Percentiles rank a stretch among this genome's conserved stretches.
Conservation (phyloP, 1,140 invertebrate species). For the Pollicipes pollicipes region DNA sequence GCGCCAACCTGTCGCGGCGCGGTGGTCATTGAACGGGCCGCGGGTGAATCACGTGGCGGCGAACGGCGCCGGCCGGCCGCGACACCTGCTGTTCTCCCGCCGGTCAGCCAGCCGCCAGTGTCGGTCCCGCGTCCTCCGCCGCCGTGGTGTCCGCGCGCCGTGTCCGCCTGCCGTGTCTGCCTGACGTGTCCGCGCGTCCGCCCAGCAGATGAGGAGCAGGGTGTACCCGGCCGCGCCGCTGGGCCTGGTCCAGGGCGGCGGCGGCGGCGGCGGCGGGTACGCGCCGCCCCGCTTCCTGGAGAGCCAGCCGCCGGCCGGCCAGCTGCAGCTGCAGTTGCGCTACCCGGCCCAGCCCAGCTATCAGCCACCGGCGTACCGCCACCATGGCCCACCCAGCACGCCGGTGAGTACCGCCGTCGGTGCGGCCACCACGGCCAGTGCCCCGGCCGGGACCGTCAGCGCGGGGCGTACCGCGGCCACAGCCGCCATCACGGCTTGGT, state of each 20-base stretch:
- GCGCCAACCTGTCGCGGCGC: not conserved
- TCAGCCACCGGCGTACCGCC: not conserved
- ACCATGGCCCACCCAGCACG: not conserved
- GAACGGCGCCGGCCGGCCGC: too few species aligned
- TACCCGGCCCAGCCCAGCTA: not conserved
- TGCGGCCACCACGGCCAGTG: too few species aligned
- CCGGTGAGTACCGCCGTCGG: slow-evolving; percentile 1
- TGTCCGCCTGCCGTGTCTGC: too few species aligned
- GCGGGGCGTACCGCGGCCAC: too few species aligned
- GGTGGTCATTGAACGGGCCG: not conserved
- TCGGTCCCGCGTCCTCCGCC: too few species aligned
- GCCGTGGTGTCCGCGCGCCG: too few species aligned
- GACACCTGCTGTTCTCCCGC: too few species aligned
- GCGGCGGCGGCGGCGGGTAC: not conserved
- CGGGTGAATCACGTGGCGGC: too few species aligned
- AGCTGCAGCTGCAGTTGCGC: not conserved
- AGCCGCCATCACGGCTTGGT: too few species aligned
- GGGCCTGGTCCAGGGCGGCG: not conserved
- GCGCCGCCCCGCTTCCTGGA: not conserved
- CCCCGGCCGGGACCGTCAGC: too few species aligned
- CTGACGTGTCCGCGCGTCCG: not conserved
- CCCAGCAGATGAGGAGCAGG: not conserved
- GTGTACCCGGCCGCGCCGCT: not conserved
- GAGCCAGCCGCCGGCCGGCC: too few species aligned
- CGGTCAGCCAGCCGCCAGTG: too few species aligned